Conservation (phyloP, 2,797 vertebrate species). For the Lutjanus argentimaculatus region DNA sequence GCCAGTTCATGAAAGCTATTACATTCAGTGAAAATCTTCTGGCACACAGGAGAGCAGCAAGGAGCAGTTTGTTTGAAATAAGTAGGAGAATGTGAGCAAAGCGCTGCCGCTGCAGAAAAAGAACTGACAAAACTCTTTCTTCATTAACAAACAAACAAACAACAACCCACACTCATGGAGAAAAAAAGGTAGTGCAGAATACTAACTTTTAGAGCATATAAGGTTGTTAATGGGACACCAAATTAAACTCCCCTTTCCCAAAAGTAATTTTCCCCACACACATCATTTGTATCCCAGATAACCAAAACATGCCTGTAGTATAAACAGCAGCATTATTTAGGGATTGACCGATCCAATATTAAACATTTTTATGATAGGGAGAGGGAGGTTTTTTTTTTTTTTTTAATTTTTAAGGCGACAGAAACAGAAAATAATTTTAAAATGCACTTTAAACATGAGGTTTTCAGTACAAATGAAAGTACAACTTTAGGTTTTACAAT, state of each 20-base stretch:
- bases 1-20: slow-evolving; percentile 14
- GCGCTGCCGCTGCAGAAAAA: slow-evolving; percentile 4
- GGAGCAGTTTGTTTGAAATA: slow-evolving; percentile 19
- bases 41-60: slow-evolving; percentile 15
- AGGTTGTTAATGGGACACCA: neutral
- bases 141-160: slow-evolving; percentile 23
- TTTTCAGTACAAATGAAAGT: too few species aligned
- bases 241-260: neutral
- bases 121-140: slow-evolving; percentile 4
- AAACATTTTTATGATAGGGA: too few species aligned
- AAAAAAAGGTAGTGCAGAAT: neutral
- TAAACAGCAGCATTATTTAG: neutral
- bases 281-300: neutral
- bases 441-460: too few species aligned
- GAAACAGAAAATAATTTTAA: too few species aligned
- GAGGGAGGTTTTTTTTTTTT: too few species aligned
- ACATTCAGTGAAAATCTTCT: slow-evolving; percentile 22
- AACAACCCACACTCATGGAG: neutral
- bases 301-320: neutral
- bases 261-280: neutral
- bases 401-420: too few species aligned
- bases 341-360: too few species aligned
- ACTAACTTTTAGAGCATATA: neutral
- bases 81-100: slow-evolving; percentile 7
- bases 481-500: too few species aligned